Conservation (phyloP, 2,888 invertebrate species). For the Dolomedes plantarius region DNA sequence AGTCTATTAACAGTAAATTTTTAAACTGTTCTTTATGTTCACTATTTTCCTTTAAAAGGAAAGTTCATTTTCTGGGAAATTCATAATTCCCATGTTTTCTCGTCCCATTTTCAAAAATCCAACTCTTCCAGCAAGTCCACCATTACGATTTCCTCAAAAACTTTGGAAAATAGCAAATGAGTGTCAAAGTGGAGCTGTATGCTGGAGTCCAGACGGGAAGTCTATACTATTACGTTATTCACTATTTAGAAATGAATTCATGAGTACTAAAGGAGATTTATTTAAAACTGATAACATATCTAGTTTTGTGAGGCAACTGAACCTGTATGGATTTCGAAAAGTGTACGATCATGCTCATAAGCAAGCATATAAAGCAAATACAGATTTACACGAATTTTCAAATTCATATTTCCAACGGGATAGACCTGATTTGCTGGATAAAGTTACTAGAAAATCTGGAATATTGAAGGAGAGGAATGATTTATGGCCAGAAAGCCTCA, state of each 20-base stretch:
- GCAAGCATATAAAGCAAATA: constrained; percentile 42
- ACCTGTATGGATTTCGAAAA: constrained; percentile 77
- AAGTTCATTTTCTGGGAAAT: too few relatives aligned
- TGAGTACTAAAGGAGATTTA: constrained; percentile 73
- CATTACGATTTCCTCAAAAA: constrained; percentile 81
- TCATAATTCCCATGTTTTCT: neutral
- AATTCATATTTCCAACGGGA: constrained; percentile 71
- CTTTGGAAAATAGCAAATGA: constrained; percentile 82
- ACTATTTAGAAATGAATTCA: constrained; percentile 78
- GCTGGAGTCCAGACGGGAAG: constrained; percentile 81
- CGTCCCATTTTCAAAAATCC: neutral
- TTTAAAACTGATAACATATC: constrained; percentile 76
- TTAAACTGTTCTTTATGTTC: too few relatives aligned
- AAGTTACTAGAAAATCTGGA: constrained; percentile 70
- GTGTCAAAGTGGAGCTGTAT: constrained; percentile 80
- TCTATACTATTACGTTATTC: constrained; percentile 82
- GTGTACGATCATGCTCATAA: constrained; percentile 72
- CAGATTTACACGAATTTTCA: constrained; percentile 72
- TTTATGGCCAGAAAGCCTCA: constrained; percentile 8
- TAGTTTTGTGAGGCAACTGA: constrained; percentile 76
- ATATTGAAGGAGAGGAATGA: constrained; percentile 49
- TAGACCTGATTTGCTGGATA: constrained; percentile 71
- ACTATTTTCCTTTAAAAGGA: neutral
- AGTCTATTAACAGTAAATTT: too few relatives aligned
- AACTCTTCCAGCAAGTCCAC: constrained; percentile 11